A percentile compares a stretch with the other conserved stretches of the same genome.
Conservation (phyloP, 1,140 invertebrate genomes). For the Stegodyphus mimosarum region DNA sequence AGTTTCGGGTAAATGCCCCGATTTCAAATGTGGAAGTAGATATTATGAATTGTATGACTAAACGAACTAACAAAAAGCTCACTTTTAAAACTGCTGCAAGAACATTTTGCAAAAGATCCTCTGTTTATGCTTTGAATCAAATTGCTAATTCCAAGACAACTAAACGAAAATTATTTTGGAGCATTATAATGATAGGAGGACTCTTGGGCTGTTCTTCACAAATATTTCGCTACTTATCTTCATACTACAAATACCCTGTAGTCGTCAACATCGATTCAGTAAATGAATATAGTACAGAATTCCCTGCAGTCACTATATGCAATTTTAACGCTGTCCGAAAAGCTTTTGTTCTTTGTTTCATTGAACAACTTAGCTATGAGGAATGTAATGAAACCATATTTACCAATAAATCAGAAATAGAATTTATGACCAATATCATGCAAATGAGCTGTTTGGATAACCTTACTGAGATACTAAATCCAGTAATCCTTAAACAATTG, state of each 20-base stretch:
- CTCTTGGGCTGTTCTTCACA: conserved; percentile 24
- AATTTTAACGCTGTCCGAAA: conserved; percentile 27
- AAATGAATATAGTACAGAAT: conserved; percentile 3
- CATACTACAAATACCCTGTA: conserved; percentile 34
- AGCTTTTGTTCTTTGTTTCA: not conserved
- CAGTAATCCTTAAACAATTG: not conserved
- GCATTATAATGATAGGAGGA: conserved; percentile 30
- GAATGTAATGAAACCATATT: not conserved
- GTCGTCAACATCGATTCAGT: conserved; percentile 31
- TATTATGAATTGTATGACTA: too few species aligned
- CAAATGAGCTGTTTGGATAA: not conserved
- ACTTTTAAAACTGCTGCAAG: not conserved
- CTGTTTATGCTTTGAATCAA: conserved; percentile 46
- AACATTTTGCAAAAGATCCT: conserved; percentile 33
- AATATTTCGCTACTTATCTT: conserved; percentile 12
- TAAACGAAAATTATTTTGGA: conserved; percentile 32
- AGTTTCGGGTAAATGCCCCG: too few species aligned
- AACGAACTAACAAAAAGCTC: too few species aligned
- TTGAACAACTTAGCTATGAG: not conserved
- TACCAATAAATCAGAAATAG: not conserved
- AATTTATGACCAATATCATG: not conserved
- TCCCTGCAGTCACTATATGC: conserved; percentile 48
- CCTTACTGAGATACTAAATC: not conserved
- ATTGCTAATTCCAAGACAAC: conserved; percentile 37
- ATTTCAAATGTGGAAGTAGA: too few species aligned